A percentile compares a stretch with the other conserved stretches of the same genome.
phyloP scores from a whole-genome alignment of 2,888 invertebrate species.

The Neuroscelio doddi region DNA sequence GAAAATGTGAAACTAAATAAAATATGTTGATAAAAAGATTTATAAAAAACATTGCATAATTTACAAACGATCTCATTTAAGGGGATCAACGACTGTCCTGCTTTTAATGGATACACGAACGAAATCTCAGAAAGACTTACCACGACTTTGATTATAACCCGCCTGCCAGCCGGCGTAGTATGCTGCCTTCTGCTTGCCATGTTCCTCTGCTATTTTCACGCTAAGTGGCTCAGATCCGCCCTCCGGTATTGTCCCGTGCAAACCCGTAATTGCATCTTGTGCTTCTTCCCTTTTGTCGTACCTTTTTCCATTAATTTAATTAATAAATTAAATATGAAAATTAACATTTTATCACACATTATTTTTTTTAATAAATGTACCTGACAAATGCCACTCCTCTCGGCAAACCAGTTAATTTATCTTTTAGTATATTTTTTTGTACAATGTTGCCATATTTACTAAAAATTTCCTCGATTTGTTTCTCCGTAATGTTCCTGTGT shows the following conservation, averaged over 20 bases:
- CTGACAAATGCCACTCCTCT: conserved; percentile 94
- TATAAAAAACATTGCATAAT: not conserved
- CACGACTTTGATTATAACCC: conserved; percentile 77
- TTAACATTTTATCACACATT: too few relatives aligned
- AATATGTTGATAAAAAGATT: too few relatives aligned
- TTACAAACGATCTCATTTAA: not conserved
- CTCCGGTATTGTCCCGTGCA: conserved; percentile 89
- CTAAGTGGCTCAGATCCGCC: conserved; percentile 88
- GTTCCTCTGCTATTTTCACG: conserved; percentile 90
- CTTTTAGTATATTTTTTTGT: conserved; percentile 91
- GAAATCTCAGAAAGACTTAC: conserved; percentile 59
- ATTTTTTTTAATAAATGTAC: too few relatives aligned
- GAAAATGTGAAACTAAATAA: too few relatives aligned
- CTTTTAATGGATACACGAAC: not conserved
- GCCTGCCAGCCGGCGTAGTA: conserved; percentile 82
- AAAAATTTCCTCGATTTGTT: conserved; percentile 88
- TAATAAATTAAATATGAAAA: too few relatives aligned
- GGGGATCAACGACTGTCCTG: not conserved
- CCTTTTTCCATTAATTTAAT: too few relatives aligned
- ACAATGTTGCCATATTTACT: conserved; percentile 92
- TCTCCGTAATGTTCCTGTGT: conserved; percentile 82
- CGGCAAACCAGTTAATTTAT: conserved; percentile 90
- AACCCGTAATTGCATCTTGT: conserved; percentile 87
- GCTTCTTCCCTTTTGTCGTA: conserved; percentile 92
- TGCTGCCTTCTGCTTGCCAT: conserved; percentile 86